phyloP scores from a whole-genome alignment of 1,140 invertebrate genomes.

The Cotesia typhae region DNA sequence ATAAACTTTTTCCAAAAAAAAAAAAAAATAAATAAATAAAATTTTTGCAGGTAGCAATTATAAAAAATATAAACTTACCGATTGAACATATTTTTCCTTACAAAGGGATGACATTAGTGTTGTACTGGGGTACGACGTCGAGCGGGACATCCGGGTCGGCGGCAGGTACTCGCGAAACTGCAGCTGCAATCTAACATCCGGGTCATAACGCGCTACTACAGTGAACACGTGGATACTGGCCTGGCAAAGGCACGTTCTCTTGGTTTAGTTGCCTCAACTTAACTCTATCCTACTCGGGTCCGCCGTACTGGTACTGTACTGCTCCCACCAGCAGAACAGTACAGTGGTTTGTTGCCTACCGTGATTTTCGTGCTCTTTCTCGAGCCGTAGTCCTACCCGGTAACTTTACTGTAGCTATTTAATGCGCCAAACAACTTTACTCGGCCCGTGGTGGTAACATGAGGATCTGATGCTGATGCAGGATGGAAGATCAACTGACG shows the following conservation, averaged over 20 bases:
- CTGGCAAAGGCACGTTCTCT: constrained; percentile 60
- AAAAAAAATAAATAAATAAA: background rate
- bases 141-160: constrained; percentile 64
- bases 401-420: no score
- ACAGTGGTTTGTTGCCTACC: constrained; percentile 20
- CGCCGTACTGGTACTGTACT: background rate
- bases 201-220: constrained; percentile 68
- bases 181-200: constrained; percentile 67
- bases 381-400: no score
- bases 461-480: no score
- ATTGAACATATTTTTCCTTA: constrained; percentile 66
- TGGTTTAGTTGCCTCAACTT: constrained; percentile 46
- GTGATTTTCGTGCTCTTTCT: constrained; percentile 32
- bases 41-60: background rate
- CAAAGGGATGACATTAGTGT: constrained; percentile 62
- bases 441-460: no score
- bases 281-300: constrained; percentile 43
- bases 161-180: constrained; percentile 65
- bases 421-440: no score
- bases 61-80: constrained; percentile 56
- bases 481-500: no score
- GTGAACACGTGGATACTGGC: constrained; percentile 66
- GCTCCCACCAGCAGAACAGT: constrained; percentile 36
- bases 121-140: constrained; percentile 55
- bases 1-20: background rate